Percentiles rank a stretch among this genome's conserved stretches.
These are phyloP conservation scores for Ectemnius continuus DNA, from an alignment of 2,888 invertebrate species.

Conservation along the genomic window DNA sequence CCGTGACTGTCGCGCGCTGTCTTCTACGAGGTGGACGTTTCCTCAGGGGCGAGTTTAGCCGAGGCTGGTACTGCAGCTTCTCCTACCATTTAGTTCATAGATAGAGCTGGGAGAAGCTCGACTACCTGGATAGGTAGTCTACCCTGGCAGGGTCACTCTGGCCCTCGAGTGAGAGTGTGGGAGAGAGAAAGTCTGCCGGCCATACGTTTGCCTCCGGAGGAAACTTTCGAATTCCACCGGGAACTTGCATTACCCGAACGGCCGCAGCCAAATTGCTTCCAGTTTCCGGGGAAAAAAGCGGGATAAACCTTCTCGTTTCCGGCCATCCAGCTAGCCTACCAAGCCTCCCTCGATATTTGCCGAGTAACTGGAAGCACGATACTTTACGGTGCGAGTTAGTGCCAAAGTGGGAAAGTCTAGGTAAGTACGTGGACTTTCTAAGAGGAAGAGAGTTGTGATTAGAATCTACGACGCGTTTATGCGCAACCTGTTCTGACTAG, in stretches of 20 bases:
- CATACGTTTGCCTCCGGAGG: slow-evolving; percentile 23
- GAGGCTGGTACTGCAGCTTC: background rate
- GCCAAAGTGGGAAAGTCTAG: too few relatives aligned
- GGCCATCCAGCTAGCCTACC: slow-evolving; percentile 12
- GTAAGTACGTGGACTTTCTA: too few relatives aligned
- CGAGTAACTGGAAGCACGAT: slow-evolving; percentile 7
- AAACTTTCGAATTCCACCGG: slow-evolving; percentile 64
- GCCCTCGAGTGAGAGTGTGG: slow-evolving; percentile 5
- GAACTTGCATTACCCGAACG: slow-evolving; percentile 63
- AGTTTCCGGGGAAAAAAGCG: slow-evolving; percentile 43
- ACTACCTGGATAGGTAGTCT: slow-evolving; percentile 14
- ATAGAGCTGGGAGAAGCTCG: slow-evolving; percentile 8
- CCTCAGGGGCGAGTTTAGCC: slow-evolving; percentile 9
- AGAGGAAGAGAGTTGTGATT: too few relatives aligned
- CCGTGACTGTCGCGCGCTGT: background rate
- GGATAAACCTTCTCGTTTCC: slow-evolving; percentile 42
- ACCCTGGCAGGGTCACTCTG: background rate
- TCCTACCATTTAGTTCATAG: slow-evolving; percentile 30
- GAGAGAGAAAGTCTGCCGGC: slow-evolving; percentile 15
- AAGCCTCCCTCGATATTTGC: slow-evolving; percentile 25
- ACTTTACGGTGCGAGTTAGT: background rate
- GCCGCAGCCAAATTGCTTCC: slow-evolving; percentile 56
- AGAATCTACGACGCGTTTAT: too few relatives aligned
- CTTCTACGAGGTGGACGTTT: background rate
- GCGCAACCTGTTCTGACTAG: too few relatives aligned